A percentile compares a stretch with the other conserved stretches of the same genome.
Conservation (phyloP, 2,888 invertebrate species). For the Hipparchia sbordonii region DNA sequence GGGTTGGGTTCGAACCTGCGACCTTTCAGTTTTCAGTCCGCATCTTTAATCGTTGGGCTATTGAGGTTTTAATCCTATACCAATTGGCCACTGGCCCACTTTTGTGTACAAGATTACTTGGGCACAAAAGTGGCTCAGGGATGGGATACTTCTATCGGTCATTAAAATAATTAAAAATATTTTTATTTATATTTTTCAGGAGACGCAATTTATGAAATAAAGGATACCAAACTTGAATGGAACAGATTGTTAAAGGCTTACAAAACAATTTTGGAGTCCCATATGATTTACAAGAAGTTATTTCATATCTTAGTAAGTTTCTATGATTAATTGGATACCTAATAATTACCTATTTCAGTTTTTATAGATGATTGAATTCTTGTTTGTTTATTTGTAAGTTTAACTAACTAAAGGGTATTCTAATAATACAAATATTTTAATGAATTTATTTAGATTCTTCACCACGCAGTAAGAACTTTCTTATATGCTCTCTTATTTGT, state of each 20-base stretch:
- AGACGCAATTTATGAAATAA: neutral
- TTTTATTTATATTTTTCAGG: neutral
- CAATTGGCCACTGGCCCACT: too few species aligned
- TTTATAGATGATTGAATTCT: too few species aligned
- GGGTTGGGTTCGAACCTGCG: too few species aligned
- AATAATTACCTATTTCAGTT: neutral
- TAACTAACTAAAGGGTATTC: too few species aligned
- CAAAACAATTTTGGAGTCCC: conserved; percentile 13
- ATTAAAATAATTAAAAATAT: neutral
- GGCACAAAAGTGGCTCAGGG: too few species aligned
- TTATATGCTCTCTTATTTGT: neutral
- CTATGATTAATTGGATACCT: neutral
- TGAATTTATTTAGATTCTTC: neutral
- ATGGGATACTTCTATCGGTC: too few species aligned
- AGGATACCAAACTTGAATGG: neutral
- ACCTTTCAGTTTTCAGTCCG: too few species aligned
- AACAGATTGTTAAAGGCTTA: neutral
- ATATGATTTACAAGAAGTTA: conserved; percentile 13
- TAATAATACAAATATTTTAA: neutral
- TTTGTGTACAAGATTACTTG: too few species aligned
- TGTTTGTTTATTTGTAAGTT: too few species aligned
- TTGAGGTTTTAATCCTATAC: too few species aligned
- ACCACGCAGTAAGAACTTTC: neutral
- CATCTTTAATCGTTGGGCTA: too few species aligned
- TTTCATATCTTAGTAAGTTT: conserved; percentile 9